Evolutionary conservation across 1,140 invertebrate genomes (phyloP).

Genomic region (Nylanderia fulva): DNA sequence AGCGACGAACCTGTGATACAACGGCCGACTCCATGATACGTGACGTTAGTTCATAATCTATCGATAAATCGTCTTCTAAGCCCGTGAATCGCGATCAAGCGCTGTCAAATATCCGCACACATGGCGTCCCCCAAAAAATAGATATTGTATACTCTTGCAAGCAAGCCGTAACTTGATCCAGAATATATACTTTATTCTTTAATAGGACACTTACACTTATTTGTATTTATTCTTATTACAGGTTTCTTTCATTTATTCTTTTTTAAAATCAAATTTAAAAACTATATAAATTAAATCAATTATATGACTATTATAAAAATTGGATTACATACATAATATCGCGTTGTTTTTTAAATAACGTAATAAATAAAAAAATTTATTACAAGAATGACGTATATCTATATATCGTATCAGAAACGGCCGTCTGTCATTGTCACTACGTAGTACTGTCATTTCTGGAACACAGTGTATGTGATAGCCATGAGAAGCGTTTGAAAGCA

Average conservation of each 20-base stretch:
- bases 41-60: constrained; percentile 68
- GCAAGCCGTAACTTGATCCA: background rate
- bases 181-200: background rate
- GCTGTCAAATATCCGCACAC: constrained; percentile 29
- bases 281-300: background rate
- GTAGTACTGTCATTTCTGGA: background rate
- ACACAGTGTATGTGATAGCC: constrained; percentile 26
- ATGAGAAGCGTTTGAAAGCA: constrained; percentile 22
- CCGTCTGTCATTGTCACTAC: background rate
- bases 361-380: background rate
- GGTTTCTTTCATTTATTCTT: too few relatives aligned
- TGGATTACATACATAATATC: background rate
- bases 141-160: background rate
- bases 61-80: constrained; percentile 68
- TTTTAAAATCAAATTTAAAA: too few relatives aligned
- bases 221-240: background rate
- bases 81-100: constrained; percentile 41
- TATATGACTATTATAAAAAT: background rate
- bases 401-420: background rate
- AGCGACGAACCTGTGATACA: constrained; percentile 53
- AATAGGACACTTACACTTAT: background rate
- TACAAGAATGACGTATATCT: background rate
- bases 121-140: background rate
- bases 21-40: constrained; percentile 46
- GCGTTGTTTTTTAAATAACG: background rate